Evolutionary conservation across 1,140 invertebrate genomes (phyloP).

Genomic region (Stegodyphus mimosarum): DNA sequence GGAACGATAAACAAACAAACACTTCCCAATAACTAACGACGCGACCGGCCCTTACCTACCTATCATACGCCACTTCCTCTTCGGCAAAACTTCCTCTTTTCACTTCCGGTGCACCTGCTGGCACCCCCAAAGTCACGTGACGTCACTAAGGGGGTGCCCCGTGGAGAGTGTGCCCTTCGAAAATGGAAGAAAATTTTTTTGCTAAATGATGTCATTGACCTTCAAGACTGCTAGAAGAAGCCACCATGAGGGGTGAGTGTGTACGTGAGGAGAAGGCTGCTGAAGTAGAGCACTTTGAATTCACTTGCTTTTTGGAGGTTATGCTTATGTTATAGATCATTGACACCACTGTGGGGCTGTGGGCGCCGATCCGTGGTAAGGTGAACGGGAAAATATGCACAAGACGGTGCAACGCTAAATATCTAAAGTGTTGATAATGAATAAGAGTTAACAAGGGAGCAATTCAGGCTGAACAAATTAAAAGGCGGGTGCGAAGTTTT

Average conservation of each 20-base stretch:
- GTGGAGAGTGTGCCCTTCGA: conserved; percentile 38
- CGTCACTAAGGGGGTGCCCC: conserved; percentile 38
- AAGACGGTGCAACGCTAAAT: neutral
- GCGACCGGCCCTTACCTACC: neutral
- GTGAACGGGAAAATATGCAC: neutral
- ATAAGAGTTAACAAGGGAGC: too few relatives aligned
- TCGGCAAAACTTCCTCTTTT: conserved; percentile 46
- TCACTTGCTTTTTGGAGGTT: conserved; percentile 35
- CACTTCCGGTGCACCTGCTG: conserved; percentile 55
- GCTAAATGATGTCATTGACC: conserved; percentile 46
- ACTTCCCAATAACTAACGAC: conserved; percentile 29
- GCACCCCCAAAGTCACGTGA: conserved; percentile 32
- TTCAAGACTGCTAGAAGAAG: conserved; percentile 26
- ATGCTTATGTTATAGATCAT: conserved; percentile 46
- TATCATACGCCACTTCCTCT: conserved; percentile 38
- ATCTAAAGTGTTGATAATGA: too few relatives aligned
- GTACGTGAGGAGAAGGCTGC: neutral
- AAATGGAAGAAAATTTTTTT: neutral
- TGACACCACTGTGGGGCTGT: conserved; percentile 11
- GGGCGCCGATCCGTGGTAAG: neutral
- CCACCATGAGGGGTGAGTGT: neutral
- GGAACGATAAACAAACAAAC: conserved; percentile 45
- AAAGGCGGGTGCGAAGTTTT: too few relatives aligned
- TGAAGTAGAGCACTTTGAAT: conserved; percentile 17
- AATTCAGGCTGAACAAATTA: too few relatives aligned